phyloP scores from a whole-genome alignment of 2,113 vertebrate species.

The Mormoops blainvillei region DNA sequence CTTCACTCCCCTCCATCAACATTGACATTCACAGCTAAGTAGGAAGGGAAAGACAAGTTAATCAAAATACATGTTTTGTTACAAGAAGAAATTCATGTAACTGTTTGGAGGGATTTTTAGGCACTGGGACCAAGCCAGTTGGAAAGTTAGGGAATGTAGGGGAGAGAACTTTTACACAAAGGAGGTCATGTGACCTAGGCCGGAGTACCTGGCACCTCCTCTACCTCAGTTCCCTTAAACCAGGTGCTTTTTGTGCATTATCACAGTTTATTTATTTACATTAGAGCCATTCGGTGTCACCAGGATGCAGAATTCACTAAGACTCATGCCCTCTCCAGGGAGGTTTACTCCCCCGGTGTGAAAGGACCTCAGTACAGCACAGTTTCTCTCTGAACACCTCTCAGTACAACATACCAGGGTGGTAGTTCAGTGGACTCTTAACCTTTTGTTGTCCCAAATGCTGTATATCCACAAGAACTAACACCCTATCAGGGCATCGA shows the following conservation, averaged over 20 bases:
- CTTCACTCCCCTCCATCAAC: background rate
- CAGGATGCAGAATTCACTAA: background rate
- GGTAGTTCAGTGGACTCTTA: background rate
- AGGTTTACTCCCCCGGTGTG: background rate
- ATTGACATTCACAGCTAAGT: background rate
- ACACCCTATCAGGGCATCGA: background rate
- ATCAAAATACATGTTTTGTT: background rate
- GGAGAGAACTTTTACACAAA: background rate
- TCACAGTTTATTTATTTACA: background rate
- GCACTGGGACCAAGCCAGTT: background rate
- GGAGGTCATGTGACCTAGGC: accelerated
- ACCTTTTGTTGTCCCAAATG: background rate
- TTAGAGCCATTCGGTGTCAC: background rate
- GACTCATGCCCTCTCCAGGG: background rate
- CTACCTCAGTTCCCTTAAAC: background rate
- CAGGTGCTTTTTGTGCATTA: background rate
- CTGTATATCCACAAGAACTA: background rate
- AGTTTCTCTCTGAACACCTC: background rate
- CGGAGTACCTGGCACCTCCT: background rate
- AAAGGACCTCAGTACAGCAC: background rate
- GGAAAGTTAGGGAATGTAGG: background rate
- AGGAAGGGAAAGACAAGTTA: background rate
- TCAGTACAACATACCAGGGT: accelerated
- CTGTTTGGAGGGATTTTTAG: background rate
- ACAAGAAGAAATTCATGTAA: background rate